Conservation (phyloP, 2,888 invertebrate species). For the Merodon equestris region DNA sequence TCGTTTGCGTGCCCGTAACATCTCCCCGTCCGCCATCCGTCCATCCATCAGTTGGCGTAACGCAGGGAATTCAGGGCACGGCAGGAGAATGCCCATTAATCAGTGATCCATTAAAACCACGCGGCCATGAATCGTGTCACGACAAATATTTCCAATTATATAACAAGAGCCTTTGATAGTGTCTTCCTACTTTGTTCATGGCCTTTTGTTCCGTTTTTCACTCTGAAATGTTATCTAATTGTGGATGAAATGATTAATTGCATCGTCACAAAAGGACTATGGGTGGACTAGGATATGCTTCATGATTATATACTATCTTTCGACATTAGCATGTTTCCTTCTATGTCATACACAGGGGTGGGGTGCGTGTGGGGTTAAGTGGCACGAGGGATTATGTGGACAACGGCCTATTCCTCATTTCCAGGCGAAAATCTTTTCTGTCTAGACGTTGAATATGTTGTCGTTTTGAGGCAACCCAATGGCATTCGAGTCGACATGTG, state of each 20-base stretch:
- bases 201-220: neutral
- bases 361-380: too few relatives aligned
- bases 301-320: too few relatives aligned
- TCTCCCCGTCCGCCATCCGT: neutral
- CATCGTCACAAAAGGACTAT: too few relatives aligned
- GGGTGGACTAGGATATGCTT: neutral
- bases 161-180: constrained; percentile 31
- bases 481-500: too few relatives aligned
- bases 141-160: constrained; percentile 58
- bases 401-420: constrained; percentile 19
- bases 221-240: constrained; percentile 38
- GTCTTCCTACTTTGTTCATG: neutral
- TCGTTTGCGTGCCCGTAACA: constrained; percentile 36
- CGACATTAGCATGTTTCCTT: too few relatives aligned
- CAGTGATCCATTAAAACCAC: constrained; percentile 53
- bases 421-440: constrained; percentile 1
- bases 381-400: constrained; percentile 42
- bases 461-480: too few relatives aligned
- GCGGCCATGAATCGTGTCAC: constrained; percentile 45
- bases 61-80: constrained; percentile 29
- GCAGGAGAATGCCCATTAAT: constrained; percentile 52
- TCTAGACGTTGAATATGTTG: constrained; percentile 36
- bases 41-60: too few relatives aligned
- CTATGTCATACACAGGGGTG: too few relatives aligned
- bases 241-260: constrained; percentile 32